Conservation (phyloP, 1,140 invertebrate genomes). For the Potamilus streckersoni region DNA sequence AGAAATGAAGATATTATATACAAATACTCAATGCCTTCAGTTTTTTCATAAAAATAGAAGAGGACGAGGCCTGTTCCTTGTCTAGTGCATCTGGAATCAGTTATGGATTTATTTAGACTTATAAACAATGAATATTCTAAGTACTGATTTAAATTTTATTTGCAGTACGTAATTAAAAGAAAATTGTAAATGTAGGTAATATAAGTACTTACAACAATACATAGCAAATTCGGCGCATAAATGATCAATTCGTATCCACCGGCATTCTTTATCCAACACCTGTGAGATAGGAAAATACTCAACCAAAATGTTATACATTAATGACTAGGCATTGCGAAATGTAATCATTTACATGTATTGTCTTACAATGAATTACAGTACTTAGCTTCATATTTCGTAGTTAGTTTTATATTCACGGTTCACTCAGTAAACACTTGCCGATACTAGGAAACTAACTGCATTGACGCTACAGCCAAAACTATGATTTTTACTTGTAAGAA, state of each 20-base stretch:
- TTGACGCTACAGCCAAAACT: no score
- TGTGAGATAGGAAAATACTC: constrained; percentile 12
- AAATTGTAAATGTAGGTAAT: constrained; percentile 2
- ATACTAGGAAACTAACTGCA: no score
- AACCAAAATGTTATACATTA: no score
- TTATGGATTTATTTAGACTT: background rate
- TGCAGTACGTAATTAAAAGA: background rate
- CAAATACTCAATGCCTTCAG: background rate
- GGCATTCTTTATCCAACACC: constrained; percentile 70
- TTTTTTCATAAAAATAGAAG: background rate
- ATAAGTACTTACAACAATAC: constrained; percentile 68
- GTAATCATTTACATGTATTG: no score
- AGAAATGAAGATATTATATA: no score
- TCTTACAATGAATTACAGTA: no score
- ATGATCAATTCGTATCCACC: constrained; percentile 70
- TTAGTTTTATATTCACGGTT: no score
- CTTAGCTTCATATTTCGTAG: no score
- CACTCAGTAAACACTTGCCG: no score
- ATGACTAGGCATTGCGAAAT: no score
- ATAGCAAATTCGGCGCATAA: constrained; percentile 69
- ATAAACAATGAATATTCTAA: background rate
- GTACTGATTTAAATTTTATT: background rate
- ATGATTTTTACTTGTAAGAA: no score
- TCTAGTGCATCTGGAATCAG: background rate
- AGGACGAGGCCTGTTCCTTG: no score